Percentiles rank a stretch among this genome's conserved stretches.
phyloP scores from a whole-genome alignment of 2,888 invertebrate genomes.

The Agrochola lychnidis region DNA sequence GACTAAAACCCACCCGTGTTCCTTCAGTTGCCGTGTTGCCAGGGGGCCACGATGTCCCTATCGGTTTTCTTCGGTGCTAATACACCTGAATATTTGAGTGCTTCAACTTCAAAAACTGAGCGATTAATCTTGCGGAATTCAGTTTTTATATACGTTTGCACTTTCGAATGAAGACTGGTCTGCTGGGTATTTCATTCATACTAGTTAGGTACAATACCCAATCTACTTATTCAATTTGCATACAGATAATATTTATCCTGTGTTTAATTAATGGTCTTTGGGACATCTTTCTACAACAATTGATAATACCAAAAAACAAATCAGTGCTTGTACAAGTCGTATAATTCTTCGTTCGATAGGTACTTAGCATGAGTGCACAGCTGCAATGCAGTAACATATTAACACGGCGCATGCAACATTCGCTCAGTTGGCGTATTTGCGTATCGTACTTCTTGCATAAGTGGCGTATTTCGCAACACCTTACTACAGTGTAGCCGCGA shows the following conservation, averaged over 20 bases:
- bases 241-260: constrained; percentile 14
- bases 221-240: background rate
- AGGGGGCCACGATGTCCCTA: too few relatives aligned
- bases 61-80: too few relatives aligned
- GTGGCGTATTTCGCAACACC: constrained; percentile 84
- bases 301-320: constrained; percentile 42
- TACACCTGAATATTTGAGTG: constrained; percentile 17
- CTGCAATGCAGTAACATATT: constrained; percentile 64
- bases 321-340: constrained; percentile 7
- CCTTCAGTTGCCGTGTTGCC: too few relatives aligned
- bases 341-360: constrained; percentile 19
- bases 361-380: constrained; percentile 23
- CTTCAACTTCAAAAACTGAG: constrained; percentile 4
- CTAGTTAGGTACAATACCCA: background rate
- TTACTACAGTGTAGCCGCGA: constrained; percentile 82
- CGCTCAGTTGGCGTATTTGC: constrained; percentile 78
- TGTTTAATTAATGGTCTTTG: background rate
- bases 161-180: background rate
- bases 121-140: background rate
- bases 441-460: constrained; percentile 86
- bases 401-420: constrained; percentile 73
- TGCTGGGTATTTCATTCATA: background rate
- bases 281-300: constrained; percentile 24
- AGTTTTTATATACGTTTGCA: background rate
- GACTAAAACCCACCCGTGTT: too few relatives aligned